Evolutionary conservation across 2,888 invertebrate genomes (phyloP), one percentile per base, ranked within the genome.

Genomic region (Aelia acuminata): DNA sequence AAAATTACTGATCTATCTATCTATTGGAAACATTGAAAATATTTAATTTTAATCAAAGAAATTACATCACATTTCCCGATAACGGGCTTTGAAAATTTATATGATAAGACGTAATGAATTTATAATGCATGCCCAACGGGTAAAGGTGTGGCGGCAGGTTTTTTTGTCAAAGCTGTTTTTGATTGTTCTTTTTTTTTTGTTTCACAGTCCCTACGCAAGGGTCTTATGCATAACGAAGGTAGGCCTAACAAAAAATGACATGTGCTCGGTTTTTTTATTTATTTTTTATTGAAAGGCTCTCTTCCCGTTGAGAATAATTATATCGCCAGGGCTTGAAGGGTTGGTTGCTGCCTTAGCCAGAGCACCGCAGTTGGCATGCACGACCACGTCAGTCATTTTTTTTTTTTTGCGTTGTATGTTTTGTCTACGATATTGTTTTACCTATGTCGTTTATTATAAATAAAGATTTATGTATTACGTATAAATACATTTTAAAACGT

Each of bases 171-270:
- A 80, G 80, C 43, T 80, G n/a, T 80, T 43, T 80, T 80, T 43
- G 80, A 80, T 80, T 80, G 80, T 80, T 80, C 80, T 80, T 39
- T 80, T 43, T 80, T 43, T 75, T 80, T 80, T 70, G 63, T 80
- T 80, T 80, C 80, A 43, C 26, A 20, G 63, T 10, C 43, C 80
- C 80, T 47, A 47, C 43, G 43, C 13, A 80, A 80, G 80, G 80
- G 80, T 80, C 80, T 80, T 80, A 80, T 47, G 80, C 80, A 80
- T 80, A 80, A 80, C 80, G 80, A 80, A 80, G 80, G 80, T 47
- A 47, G 80, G n/a, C 80, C 80, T 80, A 80, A 80, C 80, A 80
- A 80, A 80, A 80, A 80, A 80, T 80, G 80, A 80, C 80, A 80
- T 80, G 80, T 80, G 80, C 80, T 80, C 80, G 43, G 18, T 80